These are phyloP conservation scores for Trematocara nigrifrons DNA, from an alignment of 2,113 vertebrate genomes.

Conservation along the genomic window DNA sequence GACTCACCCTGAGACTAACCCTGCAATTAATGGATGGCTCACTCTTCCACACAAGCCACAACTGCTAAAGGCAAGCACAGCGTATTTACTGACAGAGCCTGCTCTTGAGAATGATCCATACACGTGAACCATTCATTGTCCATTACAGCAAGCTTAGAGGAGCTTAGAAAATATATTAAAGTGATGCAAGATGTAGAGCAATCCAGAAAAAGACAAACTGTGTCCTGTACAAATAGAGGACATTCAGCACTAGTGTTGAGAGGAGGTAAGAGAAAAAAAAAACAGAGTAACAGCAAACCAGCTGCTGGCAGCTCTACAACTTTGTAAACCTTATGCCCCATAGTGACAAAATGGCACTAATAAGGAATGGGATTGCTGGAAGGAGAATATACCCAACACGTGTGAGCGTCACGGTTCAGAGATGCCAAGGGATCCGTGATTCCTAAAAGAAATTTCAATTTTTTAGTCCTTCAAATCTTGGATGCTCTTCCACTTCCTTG, in stretches of 20 bases:
- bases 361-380: neutral
- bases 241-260: neutral
- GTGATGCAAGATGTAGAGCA: neutral
- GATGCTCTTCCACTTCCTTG: neutral
- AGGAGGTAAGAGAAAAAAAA: neutral
- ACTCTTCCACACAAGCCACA: neutral
- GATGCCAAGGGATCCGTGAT: neutral
- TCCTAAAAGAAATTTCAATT: accelerated
- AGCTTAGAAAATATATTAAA: neutral
- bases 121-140: neutral
- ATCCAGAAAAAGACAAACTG: neutral
- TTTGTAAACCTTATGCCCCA: neutral
- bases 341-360: neutral
- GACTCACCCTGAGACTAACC: neutral
- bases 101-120: neutral
- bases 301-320: neutral
- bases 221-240: neutral
- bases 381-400: neutral
- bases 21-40: neutral
- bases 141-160: neutral
- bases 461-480: neutral
- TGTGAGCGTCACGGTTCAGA: neutral
- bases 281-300: neutral
- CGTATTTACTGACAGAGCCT: neutral
- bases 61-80: neutral